Conservation (phyloP, 2,888 invertebrate species). For the Agriopis leucophaearia region DNA sequence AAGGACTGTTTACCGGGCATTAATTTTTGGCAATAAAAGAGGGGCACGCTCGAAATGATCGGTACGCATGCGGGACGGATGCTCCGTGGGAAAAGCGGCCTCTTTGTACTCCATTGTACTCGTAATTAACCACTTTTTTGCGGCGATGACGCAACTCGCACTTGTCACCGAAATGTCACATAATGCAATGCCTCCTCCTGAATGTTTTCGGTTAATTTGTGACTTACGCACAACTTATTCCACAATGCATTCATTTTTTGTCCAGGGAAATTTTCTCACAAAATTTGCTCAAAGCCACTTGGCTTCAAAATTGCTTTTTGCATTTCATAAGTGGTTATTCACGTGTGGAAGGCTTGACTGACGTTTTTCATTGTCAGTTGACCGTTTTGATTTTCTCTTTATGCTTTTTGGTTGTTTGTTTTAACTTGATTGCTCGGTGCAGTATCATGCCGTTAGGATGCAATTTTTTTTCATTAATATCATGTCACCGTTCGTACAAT, state of each 20-base stretch:
- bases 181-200: slow-evolving; percentile 75
- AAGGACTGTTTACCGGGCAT: slow-evolving; percentile 84
- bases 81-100: slow-evolving; percentile 83
- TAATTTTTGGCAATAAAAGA: slow-evolving; percentile 87
- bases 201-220: slow-evolving; percentile 78
- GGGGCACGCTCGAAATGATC: slow-evolving; percentile 80
- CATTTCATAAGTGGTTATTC: slow-evolving; percentile 71
- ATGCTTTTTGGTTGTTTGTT: slow-evolving; percentile 52
- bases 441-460: slow-evolving; percentile 40
- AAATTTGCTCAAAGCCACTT: slow-evolving; percentile 54
- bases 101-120: slow-evolving; percentile 83
- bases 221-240: slow-evolving; percentile 67
- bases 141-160: slow-evolving; percentile 69
- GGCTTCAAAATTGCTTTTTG: slow-evolving; percentile 67
- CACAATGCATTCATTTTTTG: slow-evolving; percentile 49
- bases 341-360: slow-evolving; percentile 72
- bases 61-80: slow-evolving; percentile 75
- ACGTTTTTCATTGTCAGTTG: slow-evolving; percentile 71
- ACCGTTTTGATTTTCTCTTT: slow-evolving; percentile 60
- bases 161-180: slow-evolving; percentile 80
- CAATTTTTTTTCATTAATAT: slow-evolving; percentile 29
- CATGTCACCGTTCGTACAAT: slow-evolving; percentile 24
- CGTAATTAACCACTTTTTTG: slow-evolving; percentile 81
- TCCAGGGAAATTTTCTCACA: slow-evolving; percentile 44
- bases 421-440: slow-evolving; percentile 47